Evolutionary conservation across 1,140 invertebrate species (phyloP), one percentile per base, ranked within the genome.

Genomic region (Papilio polyxenes): DNA sequence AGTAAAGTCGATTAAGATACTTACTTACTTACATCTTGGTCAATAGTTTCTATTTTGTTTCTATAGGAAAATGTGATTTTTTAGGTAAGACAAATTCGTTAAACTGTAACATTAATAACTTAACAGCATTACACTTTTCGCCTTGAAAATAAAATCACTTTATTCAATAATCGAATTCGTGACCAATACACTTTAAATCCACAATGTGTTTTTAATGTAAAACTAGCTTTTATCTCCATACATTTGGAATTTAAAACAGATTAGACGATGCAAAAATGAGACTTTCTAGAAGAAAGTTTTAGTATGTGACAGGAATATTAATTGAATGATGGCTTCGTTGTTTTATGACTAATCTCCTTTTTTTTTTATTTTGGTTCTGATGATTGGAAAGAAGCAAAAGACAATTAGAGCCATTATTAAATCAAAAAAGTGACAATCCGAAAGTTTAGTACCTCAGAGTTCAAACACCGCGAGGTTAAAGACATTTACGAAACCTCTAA

Each of bases 231-330:
- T 37, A 77, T 77, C 75, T 51, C 75, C 75, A 77, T 77, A 51
- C n/a, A 77, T 77, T 77, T 77, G 48, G 49, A n/a, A 77, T 77
- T 77, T 31, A 56, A 77, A 56, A 7, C 44, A 9, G 44, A 77
- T 77, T 77, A 77, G 74, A 44, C 17, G 74, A 17, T 17, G 49
- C 75, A 53, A 51, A 77, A 72, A 53, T 48, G 20, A 31, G 20
- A 77, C 48, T 53, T 77, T 53, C 20, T 77, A 51, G 75, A 37
- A 56, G 75, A 77, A 77, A 77, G 49, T 53, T 15, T 20, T 20
- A 23, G 48, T 20, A 77, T 77, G 49, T 77, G 75, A 77, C 49
- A 37, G 31, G 65, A 72, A 37, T 65, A 11, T 3, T 40, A 72
- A 72, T 37, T 40, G 65, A 40, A 40, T 37, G 10, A 72, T 7